Percentiles rank a stretch among this genome's conserved stretches.
phyloP scores from a whole-genome alignment of 2,113 vertebrate species.

The Festucalex cinctus region DNA sequence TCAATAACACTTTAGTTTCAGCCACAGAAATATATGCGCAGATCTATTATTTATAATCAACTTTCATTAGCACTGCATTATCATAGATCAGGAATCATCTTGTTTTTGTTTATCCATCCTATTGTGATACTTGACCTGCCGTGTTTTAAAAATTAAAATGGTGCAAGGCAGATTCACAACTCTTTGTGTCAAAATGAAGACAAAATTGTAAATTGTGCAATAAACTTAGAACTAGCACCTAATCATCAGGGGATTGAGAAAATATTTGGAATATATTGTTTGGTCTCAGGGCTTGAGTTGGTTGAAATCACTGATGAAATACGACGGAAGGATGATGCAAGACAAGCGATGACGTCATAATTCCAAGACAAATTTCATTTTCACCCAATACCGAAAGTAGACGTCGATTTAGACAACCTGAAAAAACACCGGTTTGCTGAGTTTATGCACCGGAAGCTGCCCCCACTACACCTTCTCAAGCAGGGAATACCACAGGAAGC shows the following conservation, averaged over 20 bases:
- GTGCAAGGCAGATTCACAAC: background rate
- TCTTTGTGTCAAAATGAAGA: background rate
- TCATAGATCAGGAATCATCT: background rate
- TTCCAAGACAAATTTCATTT: slow-evolving; percentile 22
- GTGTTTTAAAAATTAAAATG: background rate
- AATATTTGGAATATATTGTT: background rate
- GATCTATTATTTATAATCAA: background rate
- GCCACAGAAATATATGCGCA: background rate
- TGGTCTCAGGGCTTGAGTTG: background rate
- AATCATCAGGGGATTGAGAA: background rate
- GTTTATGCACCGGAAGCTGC: background rate
- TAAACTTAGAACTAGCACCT: background rate
- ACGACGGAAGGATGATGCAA: slow-evolving; percentile 7
- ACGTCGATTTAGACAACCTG: background rate
- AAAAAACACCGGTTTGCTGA: background rate
- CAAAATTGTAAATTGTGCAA: background rate
- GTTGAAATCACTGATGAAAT: background rate
- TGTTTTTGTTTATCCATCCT: background rate
- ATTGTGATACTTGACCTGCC: background rate
- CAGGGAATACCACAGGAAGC: background rate
- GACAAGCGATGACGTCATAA: rapidly evolving
- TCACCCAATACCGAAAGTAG: background rate
- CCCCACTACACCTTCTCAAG: background rate
- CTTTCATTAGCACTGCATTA: background rate
- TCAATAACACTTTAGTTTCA: background rate